Evolutionary conservation across 2,113 vertebrate species (phyloP), one percentile per base, ranked within the genome.

Genomic region (Cyprinodon tularosa): DNA sequence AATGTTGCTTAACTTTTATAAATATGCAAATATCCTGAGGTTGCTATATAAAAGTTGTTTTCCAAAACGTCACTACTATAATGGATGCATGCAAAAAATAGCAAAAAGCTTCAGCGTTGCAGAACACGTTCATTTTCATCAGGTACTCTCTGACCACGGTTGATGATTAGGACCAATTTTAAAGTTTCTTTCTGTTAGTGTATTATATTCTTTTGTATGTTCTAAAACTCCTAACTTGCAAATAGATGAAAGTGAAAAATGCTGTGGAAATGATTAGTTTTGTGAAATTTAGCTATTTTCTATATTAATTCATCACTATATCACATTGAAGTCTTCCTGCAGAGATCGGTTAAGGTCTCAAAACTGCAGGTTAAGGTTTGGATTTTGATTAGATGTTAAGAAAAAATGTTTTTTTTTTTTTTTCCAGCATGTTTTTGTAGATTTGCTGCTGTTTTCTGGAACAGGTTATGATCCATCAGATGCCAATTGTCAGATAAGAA

Each of bases 1-100:
- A 47, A 70, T 67, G 68, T 73, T 74, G n/a, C 61, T 63, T 69
- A 73, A 70, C 53, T 81, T 88, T 66, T 63, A 48, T 64, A 39
- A 70, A 78, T 63, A 66, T 72, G 76, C 72, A 84, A 72, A 81
- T 69, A 76, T 84, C 69, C 72, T 45, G 72, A 71, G 72, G 69
- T 81, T 50, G 3, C 65, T 22, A 11, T 53, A 64, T 71, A 85
- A 68, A 60, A 0, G 42, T 69, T 66, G 68, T 74, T 79, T 82
- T 88, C 78, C 78, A 76, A 48, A 36, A 10, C n/a, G 36, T n/a
- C 29, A n/a, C 13, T 14, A 60, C 42, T n/a, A n/a, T 44, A 66
- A 63, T 62, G 60, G 60, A 67, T 4, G 0, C 40, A n/a, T 38
- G 36, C 10, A 44, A 61, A 75, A 68, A 77, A 77, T 67, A 40